Evolutionary conservation across 2,797 vertebrate species (phyloP), one percentile per base, ranked within the genome.

Genomic region (Chanos chanos): DNA sequence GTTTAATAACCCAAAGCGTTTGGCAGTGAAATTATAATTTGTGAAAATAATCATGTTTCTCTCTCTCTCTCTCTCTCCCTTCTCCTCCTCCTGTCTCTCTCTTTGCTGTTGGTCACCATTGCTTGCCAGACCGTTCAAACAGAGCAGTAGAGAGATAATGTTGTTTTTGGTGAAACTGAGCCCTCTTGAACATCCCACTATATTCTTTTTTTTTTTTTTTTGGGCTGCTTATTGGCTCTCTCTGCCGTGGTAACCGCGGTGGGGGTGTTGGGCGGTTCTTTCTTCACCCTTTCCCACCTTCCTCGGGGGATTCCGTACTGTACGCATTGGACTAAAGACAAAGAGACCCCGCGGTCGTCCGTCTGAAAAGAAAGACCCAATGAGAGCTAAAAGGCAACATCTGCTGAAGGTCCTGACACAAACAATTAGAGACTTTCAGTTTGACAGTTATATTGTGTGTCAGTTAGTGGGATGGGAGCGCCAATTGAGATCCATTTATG

Each of bases 1-100:
- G 77, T 82, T 58, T 74, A 68, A 72, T 66, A 71, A 72, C 60
- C 64, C 49, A 60, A 25, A 19, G 3, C 43, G 65, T 54, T 61
- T 56, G 55, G 7, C 70, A 68, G 34, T 57, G 16, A 73, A 65
- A 73, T 71, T 55, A 65, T 47, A 50, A 70, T 70, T 62, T 9
- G 1, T 21, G 12, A 43, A 62, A 62, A 58, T 55, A 49, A 54
- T 73, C 57, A 41, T 54, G 48, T 68, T 15, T 69, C 48, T 50
- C 24, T 52, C 41, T 54, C 51, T 45, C 37, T 61, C 25, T 51
- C 27, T 37, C 33, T 37, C 18, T 53, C 16, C 55, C 39, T 19
- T 5, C 12, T 28, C 7, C 31, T 55, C 41, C 44, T 55, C 13
- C 2, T 5, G 19, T 59, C 27, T 27, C 52, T 51, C 33, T 51